These are phyloP conservation scores for Caenorhabditis elegans DNA, from an alignment of 1,140 invertebrate genomes.

Conservation along the genomic window WBcel235 BX284604.4:7134001-7134500, in stretches of 20 bases:
- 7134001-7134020: constrained; percentile 38
- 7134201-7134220: background rate
- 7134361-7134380: background rate
- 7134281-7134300: too few species aligned
- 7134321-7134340: too few species aligned
- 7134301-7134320: constrained; percentile 7
- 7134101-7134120: too few species aligned
- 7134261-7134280: too few species aligned
- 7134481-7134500: background rate
- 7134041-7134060: constrained; percentile 27
- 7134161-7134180: too few species aligned
- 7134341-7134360: too few species aligned
- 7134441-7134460: background rate
- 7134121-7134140: too few species aligned
- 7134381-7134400: background rate
- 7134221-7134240: background rate
- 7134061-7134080: constrained; percentile 1
- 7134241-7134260: too few species aligned
- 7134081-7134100: background rate
- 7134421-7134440: background rate
- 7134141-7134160: background rate
- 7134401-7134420: background rate
- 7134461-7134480: too few species aligned
- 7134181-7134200: too few species aligned
- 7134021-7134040: constrained; percentile 13